These are phyloP conservation scores for Glossophaga mutica DNA, from an alignment of 2,797 vertebrate species.

Conservation along the genomic window DNA sequence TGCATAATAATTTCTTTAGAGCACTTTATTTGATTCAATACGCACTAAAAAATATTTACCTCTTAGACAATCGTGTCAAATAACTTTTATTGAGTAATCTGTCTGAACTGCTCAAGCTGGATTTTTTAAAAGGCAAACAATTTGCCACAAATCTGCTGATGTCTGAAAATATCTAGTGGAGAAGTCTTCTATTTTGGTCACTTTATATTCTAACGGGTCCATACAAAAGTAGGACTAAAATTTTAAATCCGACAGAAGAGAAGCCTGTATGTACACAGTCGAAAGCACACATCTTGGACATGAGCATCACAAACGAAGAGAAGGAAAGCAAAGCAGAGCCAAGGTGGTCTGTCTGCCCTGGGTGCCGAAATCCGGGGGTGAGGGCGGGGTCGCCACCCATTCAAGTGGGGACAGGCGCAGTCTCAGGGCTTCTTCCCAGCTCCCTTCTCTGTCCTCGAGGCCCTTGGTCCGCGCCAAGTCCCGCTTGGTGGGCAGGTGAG, in stretches of 20 bases:
- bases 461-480: slow-evolving; percentile 76
- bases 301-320: slow-evolving; percentile 54
- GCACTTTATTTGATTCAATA: slow-evolving; percentile 71
- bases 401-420: slow-evolving; percentile 65
- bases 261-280: slow-evolving; percentile 54
- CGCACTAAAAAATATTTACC: slow-evolving; percentile 75
- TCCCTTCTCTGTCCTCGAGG: slow-evolving; percentile 70
- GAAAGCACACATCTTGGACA: slow-evolving; percentile 55
- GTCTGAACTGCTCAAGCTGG: slow-evolving; percentile 57
- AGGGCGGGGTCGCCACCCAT: slow-evolving; percentile 53
- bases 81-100: slow-evolving; percentile 53
- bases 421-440: slow-evolving; percentile 66
- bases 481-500: slow-evolving; percentile 76
- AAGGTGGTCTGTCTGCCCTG: slow-evolving; percentile 34
- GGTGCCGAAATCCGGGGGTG: slow-evolving; percentile 41
- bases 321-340: slow-evolving; percentile 57
- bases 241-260: slow-evolving; percentile 50
- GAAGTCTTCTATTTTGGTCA: slow-evolving; percentile 72
- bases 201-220: slow-evolving; percentile 46
- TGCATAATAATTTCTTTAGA: slow-evolving; percentile 74
- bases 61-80: slow-evolving; percentile 70
- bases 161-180: slow-evolving; percentile 47
- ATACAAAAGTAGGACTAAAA: slow-evolving; percentile 57
- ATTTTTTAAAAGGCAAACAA: slow-evolving; percentile 59
- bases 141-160: slow-evolving; percentile 61